A percentile compares a stretch with the other conserved stretches of the same genome.
Conservation (phyloP, 2,888 invertebrate genomes). For the Buathra laborator region DNA sequence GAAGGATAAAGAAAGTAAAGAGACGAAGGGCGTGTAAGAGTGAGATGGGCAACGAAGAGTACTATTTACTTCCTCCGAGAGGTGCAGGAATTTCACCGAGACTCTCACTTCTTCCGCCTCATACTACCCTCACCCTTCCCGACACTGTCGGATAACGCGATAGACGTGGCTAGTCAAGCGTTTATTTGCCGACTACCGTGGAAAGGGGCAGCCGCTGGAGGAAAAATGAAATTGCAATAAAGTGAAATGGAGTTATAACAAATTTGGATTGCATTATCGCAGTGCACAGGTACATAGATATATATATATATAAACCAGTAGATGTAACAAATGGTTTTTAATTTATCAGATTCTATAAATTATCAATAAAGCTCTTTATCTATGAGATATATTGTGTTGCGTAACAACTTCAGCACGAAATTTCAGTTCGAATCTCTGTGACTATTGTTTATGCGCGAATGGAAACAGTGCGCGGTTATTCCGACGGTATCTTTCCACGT, state of each 20-base stretch:
- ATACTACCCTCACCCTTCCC: conserved; percentile 38
- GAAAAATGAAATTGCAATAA: conserved; percentile 80
- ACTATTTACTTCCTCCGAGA: conserved; percentile 74
- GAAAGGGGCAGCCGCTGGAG: conserved; percentile 27
- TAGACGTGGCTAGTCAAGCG: conserved; percentile 77
- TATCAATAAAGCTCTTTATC: not conserved
- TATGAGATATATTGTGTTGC: not conserved
- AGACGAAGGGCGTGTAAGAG: conserved; percentile 24
- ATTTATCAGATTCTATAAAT: not conserved
- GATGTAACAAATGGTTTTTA: not conserved
- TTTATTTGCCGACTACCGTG: conserved; percentile 76
- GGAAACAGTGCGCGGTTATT: no score
- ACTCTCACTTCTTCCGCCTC: conserved; percentile 20
- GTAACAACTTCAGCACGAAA: not conserved
- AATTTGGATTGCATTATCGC: conserved; percentile 49
- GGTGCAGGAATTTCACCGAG: conserved; percentile 34
- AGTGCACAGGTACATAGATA: not conserved
- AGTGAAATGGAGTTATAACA: conserved; percentile 78
- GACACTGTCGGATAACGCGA: conserved; percentile 73
- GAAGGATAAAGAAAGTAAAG: conserved; percentile 35
- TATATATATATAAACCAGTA: not conserved
- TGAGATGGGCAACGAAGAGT: conserved; percentile 53
- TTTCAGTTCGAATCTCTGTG: not conserved
- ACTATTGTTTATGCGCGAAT: not conserved
- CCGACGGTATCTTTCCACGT: not conserved